Conservation (phyloP, 2,113 vertebrate species). For the Paratilapia polleni region DNA sequence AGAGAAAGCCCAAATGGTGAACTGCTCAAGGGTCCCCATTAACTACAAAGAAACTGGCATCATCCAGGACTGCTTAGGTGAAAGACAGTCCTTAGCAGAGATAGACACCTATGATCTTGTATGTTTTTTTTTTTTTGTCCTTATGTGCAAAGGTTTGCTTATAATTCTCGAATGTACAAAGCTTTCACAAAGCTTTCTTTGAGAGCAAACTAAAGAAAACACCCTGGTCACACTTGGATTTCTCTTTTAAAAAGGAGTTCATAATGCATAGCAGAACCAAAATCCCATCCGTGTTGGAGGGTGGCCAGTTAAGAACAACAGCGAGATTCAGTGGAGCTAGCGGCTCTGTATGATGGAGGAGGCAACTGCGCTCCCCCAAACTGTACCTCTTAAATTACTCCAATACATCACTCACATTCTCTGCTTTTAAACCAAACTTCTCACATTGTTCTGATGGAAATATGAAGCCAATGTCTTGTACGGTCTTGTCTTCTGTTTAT, state of each 20-base stretch:
- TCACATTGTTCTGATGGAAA: neutral
- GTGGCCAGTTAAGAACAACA: slow-evolving; percentile 64
- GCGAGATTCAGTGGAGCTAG: slow-evolving; percentile 63
- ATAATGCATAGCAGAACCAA: slow-evolving; percentile 52
- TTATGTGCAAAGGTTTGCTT: neutral
- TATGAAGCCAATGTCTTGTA: neutral
- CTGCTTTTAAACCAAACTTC: slow-evolving; percentile 12
- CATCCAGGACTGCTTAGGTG: neutral
- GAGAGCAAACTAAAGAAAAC: slow-evolving; percentile 13
- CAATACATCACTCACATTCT: slow-evolving; percentile 34
- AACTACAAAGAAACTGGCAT: slow-evolving; percentile 39
- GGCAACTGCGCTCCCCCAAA: slow-evolving; percentile 54
- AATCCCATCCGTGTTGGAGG: slow-evolving; percentile 63
- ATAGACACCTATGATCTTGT: neutral
- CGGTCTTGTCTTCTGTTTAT: slow-evolving; percentile 8
- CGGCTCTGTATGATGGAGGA: slow-evolving; percentile 53
- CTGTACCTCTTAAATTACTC: slow-evolving; percentile 52
- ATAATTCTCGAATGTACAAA: neutral
- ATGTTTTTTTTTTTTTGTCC: neutral
- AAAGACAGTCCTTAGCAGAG: neutral
- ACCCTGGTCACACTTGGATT: slow-evolving; percentile 16
- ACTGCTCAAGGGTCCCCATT: slow-evolving; percentile 30
- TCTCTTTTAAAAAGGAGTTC: slow-evolving; percentile 42
- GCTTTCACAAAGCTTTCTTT: neutral
- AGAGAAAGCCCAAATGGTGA: slow-evolving; percentile 43